Base-by-base conservation (phyloP, 1,140 invertebrate genomes). In the Trichomalopsis sarcophagae region DNA sequence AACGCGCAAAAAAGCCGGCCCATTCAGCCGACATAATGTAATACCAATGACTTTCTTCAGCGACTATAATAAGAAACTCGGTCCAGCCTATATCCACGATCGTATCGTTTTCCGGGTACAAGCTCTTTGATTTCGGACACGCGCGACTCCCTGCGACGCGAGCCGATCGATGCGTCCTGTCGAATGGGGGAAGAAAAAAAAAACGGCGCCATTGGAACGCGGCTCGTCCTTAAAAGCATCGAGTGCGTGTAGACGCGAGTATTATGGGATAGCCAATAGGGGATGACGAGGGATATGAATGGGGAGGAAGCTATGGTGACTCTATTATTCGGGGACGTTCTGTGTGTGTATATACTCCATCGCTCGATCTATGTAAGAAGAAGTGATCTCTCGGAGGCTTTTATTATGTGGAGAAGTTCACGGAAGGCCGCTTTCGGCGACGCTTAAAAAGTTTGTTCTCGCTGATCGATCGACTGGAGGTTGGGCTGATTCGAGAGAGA, bases 291-390 rank as follows among this genome's bases (percentile, higher is more conserved):
- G 9, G 50, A 23, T 27, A 27, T 81, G 66, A 44, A 77, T 47
- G 23, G 66, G 23, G 17, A 73, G 40, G 81, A 81, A 62, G 82
- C 80, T 84, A 86, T 81, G 81, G 77, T 55, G 74, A 83, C 77
- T 79, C 71, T 80, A 73, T 86, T 44, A 83, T 30, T 74, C n/a
- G 21, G 0, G 21, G 55, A 33, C 33, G 76, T 81, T 83, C 50
- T n/a, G 27, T 27, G 27, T 27, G 27, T 27, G 27, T 27, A 27
- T 27, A 81, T 84, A 17, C 62, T 17, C 50, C 4, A 55, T 55
- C 14, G 13, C 40, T 27, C 23, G 68, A 17, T 13, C 2, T 6
- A 9, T n/a, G 5, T 44, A 47, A 23, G 21, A 40, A 10, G 74
- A 27, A 27, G 27, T 27, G 27, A 27, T 44, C 23, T 13, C 1